These are phyloP conservation scores for Caenorhabditis sp. DNA, from an alignment of 2,888 invertebrate species.

Conservation along the genomic window DNA sequence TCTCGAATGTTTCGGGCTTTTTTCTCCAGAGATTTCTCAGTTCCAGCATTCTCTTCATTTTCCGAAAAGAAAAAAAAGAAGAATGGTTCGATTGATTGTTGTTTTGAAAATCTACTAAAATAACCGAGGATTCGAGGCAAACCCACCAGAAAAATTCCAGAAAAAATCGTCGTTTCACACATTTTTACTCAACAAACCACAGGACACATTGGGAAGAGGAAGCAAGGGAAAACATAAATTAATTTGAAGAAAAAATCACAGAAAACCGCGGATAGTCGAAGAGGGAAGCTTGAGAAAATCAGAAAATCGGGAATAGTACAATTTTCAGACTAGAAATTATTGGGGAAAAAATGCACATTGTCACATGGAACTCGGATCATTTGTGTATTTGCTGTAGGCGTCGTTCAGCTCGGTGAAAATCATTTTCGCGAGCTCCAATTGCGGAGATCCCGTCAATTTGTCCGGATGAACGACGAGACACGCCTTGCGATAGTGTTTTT, in stretches of 20 bases:
- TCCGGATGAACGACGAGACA: constrained; percentile 98
- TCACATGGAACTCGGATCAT: constrained; percentile 39
- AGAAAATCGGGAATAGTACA: neutral
- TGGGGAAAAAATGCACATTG: constrained; percentile 50
- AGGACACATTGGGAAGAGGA: too few relatives aligned
- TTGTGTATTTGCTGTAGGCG: constrained; percentile 90
- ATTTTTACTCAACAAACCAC: neutral
- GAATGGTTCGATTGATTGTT: too few relatives aligned
- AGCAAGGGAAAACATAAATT: too few relatives aligned
- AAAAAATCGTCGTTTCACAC: too few relatives aligned
- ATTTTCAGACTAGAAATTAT: neutral
- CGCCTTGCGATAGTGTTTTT: constrained; percentile 94
- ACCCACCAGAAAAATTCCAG: too few relatives aligned
- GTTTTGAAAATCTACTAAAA: too few relatives aligned
- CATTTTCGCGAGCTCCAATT: constrained; percentile 93
- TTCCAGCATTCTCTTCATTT: too few relatives aligned
- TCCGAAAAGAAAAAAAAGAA: too few relatives aligned
- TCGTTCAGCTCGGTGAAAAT: constrained; percentile 99
- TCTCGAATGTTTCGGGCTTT: too few relatives aligned
- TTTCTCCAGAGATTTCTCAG: too few relatives aligned
- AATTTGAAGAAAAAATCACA: neutral
- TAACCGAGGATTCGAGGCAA: too few relatives aligned
- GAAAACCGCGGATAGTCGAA: neutral
- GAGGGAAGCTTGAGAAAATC: neutral
- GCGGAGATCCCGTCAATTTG: constrained; percentile 83